Evolutionary conservation across 2,797 vertebrate species (phyloP).

Genomic region (Galago senegalensis): DNA sequence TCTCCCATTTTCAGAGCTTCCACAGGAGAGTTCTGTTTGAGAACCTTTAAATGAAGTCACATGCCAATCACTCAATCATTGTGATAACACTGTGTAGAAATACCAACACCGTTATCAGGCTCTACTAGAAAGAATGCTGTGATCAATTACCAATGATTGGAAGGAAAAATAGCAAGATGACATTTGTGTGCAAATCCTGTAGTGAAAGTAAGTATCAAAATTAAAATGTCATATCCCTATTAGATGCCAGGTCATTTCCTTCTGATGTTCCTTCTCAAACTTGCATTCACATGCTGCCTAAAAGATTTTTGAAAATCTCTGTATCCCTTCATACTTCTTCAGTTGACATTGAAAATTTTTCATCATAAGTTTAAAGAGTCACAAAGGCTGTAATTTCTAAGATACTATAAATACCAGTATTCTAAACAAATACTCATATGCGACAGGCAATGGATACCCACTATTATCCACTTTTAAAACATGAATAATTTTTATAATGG

Average conservation of each 20-base stretch:
- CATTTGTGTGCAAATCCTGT: background rate
- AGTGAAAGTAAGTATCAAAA: background rate
- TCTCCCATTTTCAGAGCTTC: background rate
- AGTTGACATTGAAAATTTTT: background rate
- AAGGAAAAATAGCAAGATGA: background rate
- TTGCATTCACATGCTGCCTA: background rate
- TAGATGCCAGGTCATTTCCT: background rate
- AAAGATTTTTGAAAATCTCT: background rate
- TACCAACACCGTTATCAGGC: background rate
- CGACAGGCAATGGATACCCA: background rate
- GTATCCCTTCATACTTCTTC: background rate
- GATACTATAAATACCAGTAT: background rate
- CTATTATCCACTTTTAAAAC: background rate
- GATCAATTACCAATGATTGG: background rate
- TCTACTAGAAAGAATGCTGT: background rate
- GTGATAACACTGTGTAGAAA: background rate
- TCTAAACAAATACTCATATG: background rate
- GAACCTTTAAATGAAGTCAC: constrained; percentile 13
- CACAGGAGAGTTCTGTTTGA: background rate
- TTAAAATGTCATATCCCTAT: background rate
- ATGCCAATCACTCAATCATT: background rate
- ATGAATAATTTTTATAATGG: background rate
- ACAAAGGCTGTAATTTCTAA: background rate
- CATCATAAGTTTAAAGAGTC: background rate
- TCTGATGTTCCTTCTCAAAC: background rate